phyloP scores from a whole-genome alignment of 1,140 invertebrate species.

The Drosophila teissieri region DNA sequence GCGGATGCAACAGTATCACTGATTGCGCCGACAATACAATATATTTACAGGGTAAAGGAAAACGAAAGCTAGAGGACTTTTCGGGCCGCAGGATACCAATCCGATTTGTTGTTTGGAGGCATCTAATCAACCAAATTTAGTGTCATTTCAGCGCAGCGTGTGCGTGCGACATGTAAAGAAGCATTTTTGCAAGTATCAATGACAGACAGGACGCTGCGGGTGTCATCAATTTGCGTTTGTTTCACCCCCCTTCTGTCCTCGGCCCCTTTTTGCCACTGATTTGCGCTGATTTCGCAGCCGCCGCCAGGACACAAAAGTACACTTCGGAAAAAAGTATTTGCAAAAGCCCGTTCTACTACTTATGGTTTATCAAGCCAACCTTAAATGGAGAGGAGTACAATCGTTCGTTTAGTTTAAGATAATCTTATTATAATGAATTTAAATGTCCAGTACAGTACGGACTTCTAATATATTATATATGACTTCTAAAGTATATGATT shows the following conservation, averaged over 20 bases:
- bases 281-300: slow-evolving; percentile 70
- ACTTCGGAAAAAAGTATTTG: background rate
- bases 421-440: no score
- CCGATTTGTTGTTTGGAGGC: slow-evolving; percentile 46
- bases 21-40: slow-evolving; percentile 18
- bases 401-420: background rate
- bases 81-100: slow-evolving; percentile 10
- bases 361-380: no score
- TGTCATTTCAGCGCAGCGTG: slow-evolving; percentile 65
- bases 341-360: no score
- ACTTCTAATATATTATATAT: no score
- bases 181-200: slow-evolving; percentile 69
- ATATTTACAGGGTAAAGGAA: slow-evolving; percentile 3
- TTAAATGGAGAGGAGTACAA: no score
- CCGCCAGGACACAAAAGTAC: slow-evolving; percentile 35
- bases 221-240: slow-evolving; percentile 80
- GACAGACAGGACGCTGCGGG: slow-evolving; percentile 64
- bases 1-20: slow-evolving; percentile 6
- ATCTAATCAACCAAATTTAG: slow-evolving; percentile 82
- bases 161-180: slow-evolving; percentile 65
- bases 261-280: slow-evolving; percentile 43
- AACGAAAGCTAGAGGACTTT: background rate
- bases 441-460: no score
- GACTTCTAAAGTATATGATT: no score
- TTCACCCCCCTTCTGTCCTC: slow-evolving; percentile 17